Conservation (phyloP, 2,113 vertebrate species). For the Podarcis raffonei region DNA sequence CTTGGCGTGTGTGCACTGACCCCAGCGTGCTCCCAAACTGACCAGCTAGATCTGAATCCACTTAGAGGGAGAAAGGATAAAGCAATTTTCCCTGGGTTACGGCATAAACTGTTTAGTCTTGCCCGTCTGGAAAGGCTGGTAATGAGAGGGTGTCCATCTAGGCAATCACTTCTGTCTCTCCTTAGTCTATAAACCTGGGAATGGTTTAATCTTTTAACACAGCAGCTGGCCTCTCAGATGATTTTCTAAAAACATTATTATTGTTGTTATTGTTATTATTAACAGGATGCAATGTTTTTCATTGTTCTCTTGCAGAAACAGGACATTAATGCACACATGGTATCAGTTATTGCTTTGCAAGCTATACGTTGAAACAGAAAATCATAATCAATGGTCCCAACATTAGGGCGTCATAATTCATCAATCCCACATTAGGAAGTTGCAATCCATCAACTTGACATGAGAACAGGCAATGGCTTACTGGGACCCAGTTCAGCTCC, state of each 20-base stretch:
- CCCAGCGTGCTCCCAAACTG: slow-evolving; percentile 70
- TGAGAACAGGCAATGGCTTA: slow-evolving; percentile 51
- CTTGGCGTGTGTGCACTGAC: slow-evolving; percentile 70
- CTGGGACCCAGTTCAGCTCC: slow-evolving; percentile 39
- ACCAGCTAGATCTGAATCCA: slow-evolving; percentile 75
- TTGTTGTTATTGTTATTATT: too few species aligned
- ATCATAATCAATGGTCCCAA: slow-evolving; percentile 68
- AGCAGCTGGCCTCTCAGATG: slow-evolving; percentile 31
- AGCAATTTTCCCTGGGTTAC: slow-evolving; percentile 75
- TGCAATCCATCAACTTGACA: slow-evolving; percentile 62
- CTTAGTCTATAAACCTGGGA: slow-evolving; percentile 61
- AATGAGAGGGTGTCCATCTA: slow-evolving; percentile 66
- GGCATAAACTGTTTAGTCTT: slow-evolving; percentile 75
- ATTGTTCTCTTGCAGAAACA: slow-evolving; percentile 56
- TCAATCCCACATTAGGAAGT: slow-evolving; percentile 62
- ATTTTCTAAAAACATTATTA: neutral
- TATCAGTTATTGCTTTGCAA: slow-evolving; percentile 65
- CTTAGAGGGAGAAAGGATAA: slow-evolving; percentile 76
- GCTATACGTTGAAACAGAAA: slow-evolving; percentile 63
- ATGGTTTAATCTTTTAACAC: slow-evolving; percentile 57
- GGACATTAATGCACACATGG: slow-evolving; percentile 52
- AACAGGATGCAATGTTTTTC: too few species aligned
- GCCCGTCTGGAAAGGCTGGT: slow-evolving; percentile 68
- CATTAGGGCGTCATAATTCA: slow-evolving; percentile 68
- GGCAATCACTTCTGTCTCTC: slow-evolving; percentile 42